Percentiles rank a stretch among this genome's conserved stretches.
phyloP scores from a whole-genome alignment of 2,797 vertebrate species.

The Pipistrellus kuhlii region DNA sequence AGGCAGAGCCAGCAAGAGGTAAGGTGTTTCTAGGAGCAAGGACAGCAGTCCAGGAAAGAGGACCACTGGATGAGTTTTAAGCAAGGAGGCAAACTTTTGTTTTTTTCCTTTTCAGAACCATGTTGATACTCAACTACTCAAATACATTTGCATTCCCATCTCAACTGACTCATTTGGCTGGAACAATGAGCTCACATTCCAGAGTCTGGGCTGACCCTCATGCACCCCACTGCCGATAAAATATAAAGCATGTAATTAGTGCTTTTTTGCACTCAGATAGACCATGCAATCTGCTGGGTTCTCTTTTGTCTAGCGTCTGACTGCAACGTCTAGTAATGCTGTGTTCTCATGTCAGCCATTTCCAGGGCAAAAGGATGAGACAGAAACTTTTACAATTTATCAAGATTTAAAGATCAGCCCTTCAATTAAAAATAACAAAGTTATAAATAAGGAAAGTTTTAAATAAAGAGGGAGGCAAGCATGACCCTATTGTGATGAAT shows the following conservation, averaged over 20 bases:
- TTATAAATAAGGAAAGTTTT: background rate
- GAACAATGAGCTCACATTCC: slow-evolving; percentile 69
- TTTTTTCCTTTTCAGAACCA: background rate
- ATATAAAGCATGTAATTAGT: slow-evolving; percentile 28
- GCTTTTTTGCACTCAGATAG: slow-evolving; percentile 22
- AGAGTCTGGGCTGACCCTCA: slow-evolving; percentile 14
- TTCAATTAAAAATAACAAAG: background rate
- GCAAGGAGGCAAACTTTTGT: background rate
- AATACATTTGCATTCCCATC: slow-evolving; percentile 62
- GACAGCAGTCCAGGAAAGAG: background rate
- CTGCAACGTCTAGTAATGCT: background rate
- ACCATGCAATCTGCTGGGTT: background rate
- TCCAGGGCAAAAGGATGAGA: background rate
- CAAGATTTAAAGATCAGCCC: background rate
- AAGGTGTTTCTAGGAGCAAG: background rate
- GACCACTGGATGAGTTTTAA: background rate
- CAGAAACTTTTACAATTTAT: background rate
- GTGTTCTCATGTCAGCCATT: background rate
- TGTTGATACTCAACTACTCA: background rate
- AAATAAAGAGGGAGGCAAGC: background rate
- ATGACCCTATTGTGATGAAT: background rate
- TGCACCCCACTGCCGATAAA: slow-evolving; percentile 18
- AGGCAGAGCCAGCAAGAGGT: background rate
- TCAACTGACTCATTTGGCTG: slow-evolving; percentile 65
- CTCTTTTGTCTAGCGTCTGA: background rate